These are phyloP conservation scores for Nycticorax nycticorax DNA, from an alignment of 2,113 vertebrate species.

Conservation along the genomic window DNA sequence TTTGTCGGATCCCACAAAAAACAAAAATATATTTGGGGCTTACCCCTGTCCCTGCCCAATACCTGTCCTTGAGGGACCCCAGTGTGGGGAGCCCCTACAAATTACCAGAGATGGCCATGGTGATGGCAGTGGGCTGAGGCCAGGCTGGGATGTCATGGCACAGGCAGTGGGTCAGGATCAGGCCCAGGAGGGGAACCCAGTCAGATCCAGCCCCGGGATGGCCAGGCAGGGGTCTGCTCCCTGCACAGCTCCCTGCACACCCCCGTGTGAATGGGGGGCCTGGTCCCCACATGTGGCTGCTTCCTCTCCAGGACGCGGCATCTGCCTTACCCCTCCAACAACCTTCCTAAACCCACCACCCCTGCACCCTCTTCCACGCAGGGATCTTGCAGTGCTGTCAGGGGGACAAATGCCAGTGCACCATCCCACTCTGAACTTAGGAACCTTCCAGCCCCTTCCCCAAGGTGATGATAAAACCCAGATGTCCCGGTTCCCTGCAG, in stretches of 20 bases:
- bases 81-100: accelerated
- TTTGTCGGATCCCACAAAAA: neutral
- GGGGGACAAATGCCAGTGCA: accelerated
- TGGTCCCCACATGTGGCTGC: neutral
- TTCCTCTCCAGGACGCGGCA: neutral
- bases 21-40: neutral
- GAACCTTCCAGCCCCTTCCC: neutral
- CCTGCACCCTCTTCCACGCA: neutral
- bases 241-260: neutral
- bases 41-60: neutral
- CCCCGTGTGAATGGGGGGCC: accelerated
- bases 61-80: neutral
- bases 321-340: neutral
- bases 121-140: neutral
- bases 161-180: neutral
- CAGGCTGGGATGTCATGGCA: neutral
- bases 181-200: neutral
- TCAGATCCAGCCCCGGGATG: neutral
- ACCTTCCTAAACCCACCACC: neutral
- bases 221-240: neutral
- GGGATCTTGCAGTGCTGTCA: neutral
- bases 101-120: neutral
- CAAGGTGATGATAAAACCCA: neutral
- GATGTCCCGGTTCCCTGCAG: neutral
- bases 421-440: neutral